Conservation (phyloP, 2,113 vertebrate species). For the Crotalus helleri region DNA sequence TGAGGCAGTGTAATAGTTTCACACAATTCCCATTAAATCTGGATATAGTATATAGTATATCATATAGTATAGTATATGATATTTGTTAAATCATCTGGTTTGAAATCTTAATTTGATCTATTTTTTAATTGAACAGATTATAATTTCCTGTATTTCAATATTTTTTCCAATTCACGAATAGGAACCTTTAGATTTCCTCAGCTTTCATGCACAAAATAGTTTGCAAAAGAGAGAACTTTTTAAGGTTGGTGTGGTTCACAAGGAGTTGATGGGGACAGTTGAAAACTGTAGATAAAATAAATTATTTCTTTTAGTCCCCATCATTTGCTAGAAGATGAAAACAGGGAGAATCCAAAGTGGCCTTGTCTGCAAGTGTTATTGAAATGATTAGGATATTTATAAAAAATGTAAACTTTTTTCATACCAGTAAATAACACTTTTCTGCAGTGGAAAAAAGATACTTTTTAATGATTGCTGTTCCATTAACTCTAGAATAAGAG, state of each 20-base stretch:
- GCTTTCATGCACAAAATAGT: neutral
- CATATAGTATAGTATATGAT: neutral
- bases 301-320: neutral
- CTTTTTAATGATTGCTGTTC: neutral
- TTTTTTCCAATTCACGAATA: neutral
- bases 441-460: neutral
- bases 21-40: neutral
- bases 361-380: neutral
- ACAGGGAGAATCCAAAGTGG: neutral
- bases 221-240: neutral
- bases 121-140: neutral
- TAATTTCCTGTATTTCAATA: neutral
- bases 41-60: neutral
- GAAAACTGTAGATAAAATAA: neutral
- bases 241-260: neutral
- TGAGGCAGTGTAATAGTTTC: neutral
- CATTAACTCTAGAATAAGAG: neutral
- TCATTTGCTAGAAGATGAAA: slow-evolving; percentile 3
- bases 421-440: neutral
- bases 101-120: neutral
- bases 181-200: neutral
- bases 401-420: neutral
- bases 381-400: neutral
- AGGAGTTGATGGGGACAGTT: slow-evolving; percentile 14
- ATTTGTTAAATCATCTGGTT: neutral